Conservation (phyloP, 2,113 vertebrate species). For the Mohoua ochrocephala region DNA sequence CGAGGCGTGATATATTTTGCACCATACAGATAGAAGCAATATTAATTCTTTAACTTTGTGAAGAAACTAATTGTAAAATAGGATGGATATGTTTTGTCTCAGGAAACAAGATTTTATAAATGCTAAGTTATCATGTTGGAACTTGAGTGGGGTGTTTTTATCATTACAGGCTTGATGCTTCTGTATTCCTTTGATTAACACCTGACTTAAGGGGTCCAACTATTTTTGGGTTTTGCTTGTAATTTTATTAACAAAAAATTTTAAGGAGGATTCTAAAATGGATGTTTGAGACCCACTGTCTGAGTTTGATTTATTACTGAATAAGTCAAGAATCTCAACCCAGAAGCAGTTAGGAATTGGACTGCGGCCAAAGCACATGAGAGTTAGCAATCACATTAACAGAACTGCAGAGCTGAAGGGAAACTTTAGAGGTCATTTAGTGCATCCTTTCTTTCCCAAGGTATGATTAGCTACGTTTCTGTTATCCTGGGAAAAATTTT, state of each 20-base stretch:
- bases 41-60: not conserved
- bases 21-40: not conserved
- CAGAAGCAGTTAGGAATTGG: not conserved
- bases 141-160: accelerated
- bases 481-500: not conserved
- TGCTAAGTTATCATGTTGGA: not conserved
- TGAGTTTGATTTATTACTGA: not conserved
- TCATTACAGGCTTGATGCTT: not conserved
- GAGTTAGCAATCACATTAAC: not conserved
- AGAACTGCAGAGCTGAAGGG: not conserved
- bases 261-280: slow-evolving; percentile 46
- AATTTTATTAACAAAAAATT: slow-evolving; percentile 6
- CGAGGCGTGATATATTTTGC: not conserved
- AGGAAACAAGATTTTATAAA: not conserved
- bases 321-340: not conserved
- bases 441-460: not conserved
- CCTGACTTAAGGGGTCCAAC: not conserved
- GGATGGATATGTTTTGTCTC: not conserved
- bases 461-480: not conserved
- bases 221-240: not conserved
- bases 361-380: not conserved
- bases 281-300: not conserved
- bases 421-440: not conserved
- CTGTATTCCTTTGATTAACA: not conserved
- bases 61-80: not conserved